phyloP scores from a whole-genome alignment of 1,140 invertebrate genomes.

The Globodera ellingtonae region DNA sequence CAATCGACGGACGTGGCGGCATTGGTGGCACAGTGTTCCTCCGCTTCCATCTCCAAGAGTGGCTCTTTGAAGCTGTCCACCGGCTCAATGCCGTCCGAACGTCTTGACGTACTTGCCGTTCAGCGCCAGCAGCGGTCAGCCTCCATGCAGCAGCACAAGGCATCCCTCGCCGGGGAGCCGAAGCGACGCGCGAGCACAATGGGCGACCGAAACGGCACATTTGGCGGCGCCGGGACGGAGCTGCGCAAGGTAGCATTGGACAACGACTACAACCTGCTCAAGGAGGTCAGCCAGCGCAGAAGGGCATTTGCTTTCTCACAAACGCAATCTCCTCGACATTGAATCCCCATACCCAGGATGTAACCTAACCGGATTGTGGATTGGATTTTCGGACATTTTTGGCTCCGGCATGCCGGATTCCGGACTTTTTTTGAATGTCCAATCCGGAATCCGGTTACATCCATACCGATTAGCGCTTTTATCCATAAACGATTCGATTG shows the following conservation, averaged over 20 bases:
- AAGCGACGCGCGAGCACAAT: slow-evolving; percentile 3
- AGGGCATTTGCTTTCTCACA: too few relatives aligned
- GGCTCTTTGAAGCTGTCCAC: slow-evolving; percentile 15
- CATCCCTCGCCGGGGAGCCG: neutral
- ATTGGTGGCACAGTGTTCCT: neutral
- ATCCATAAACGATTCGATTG: too few relatives aligned
- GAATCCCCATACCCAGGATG: neutral
- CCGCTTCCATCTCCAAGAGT: neutral
- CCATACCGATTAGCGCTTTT: too few relatives aligned
- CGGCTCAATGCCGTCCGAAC: slow-evolving; percentile 8
- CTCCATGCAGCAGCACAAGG: slow-evolving; percentile 11
- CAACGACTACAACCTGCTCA: slow-evolving; percentile 25
- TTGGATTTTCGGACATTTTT: too few relatives aligned
- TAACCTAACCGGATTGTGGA: neutral
- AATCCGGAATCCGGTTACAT: too few relatives aligned
- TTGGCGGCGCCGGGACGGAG: neutral
- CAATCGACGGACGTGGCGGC: slow-evolving; percentile 7
- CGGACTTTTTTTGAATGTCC: too few relatives aligned
- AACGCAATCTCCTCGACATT: too few relatives aligned
- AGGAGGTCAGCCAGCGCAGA: neutral
- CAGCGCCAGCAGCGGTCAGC: neutral
- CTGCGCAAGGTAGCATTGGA: slow-evolving; percentile 16
- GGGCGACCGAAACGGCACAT: neutral
- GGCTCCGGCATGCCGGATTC: too few relatives aligned
- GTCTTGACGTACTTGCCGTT: neutral